These are phyloP conservation scores for Calliopsis andreniformis DNA, from an alignment of 1,140 invertebrate species.

Conservation along the genomic window DNA sequence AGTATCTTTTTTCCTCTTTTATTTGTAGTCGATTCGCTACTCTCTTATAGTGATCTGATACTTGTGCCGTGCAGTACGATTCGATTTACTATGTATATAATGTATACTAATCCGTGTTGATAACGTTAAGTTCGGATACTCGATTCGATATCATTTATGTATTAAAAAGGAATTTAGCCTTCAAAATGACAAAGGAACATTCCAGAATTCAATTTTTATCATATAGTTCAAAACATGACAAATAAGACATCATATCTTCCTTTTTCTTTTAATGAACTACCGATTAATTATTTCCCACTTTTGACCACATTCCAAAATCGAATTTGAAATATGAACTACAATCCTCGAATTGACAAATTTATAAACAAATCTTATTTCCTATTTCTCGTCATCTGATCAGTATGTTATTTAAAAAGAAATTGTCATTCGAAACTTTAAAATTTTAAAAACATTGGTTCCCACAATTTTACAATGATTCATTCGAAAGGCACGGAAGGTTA, in stretches of 20 bases:
- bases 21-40: slow-evolving; percentile 22
- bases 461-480: slow-evolving; percentile 35
- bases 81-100: slow-evolving; percentile 60
- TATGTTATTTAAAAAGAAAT: neutral
- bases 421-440: neutral
- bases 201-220: too few species aligned
- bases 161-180: neutral
- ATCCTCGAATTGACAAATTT: neutral
- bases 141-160: slow-evolving; percentile 18
- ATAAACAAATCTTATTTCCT: neutral
- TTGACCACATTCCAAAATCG: too few species aligned
- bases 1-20: slow-evolving; percentile 42
- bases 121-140: slow-evolving; percentile 24
- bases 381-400: neutral
- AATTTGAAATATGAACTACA: too few species aligned
- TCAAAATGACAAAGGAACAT: too few species aligned
- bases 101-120: neutral
- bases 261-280: too few species aligned
- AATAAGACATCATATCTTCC: too few species aligned
- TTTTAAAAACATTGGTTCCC: slow-evolving; percentile 37
- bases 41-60: slow-evolving; percentile 61
- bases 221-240: too few species aligned
- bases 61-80: slow-evolving; percentile 70
- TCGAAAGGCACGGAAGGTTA: slow-evolving; percentile 42
- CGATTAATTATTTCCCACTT: too few species aligned